These are phyloP conservation scores for Brevimyrus niger DNA, from an alignment of 2,113 vertebrate species.

Conservation along the genomic window DNA sequence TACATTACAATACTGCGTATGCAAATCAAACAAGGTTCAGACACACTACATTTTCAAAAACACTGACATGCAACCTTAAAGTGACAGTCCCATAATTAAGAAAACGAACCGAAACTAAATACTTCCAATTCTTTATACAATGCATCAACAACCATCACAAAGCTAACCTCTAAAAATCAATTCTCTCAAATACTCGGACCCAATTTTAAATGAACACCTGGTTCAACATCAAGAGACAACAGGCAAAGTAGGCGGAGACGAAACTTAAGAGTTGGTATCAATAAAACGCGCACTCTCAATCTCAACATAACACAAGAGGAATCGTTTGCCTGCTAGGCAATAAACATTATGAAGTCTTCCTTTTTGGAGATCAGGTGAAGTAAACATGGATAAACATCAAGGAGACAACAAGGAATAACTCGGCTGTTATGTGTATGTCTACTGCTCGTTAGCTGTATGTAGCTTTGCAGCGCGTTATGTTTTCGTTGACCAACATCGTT, in stretches of 20 bases:
- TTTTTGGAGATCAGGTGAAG: background rate
- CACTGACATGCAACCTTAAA: background rate
- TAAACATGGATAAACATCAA: too few species aligned
- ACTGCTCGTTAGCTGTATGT: background rate
- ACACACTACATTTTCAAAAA: background rate
- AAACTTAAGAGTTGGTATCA: conserved; percentile 16
- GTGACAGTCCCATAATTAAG: background rate
- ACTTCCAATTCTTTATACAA: background rate
- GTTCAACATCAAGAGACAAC: conserved; percentile 22
- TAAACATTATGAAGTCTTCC: background rate
- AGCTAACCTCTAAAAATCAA: background rate
- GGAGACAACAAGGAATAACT: background rate
- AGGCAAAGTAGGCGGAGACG: conserved; percentile 33
- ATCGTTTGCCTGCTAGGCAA: background rate
- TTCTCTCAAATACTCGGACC: background rate
- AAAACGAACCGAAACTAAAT: background rate
- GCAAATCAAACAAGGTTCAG: background rate
- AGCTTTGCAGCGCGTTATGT: background rate
- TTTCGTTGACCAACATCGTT: background rate
- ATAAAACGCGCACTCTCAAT: conserved; percentile 1
- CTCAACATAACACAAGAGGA: background rate
- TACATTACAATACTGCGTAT: background rate
- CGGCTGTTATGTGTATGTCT: background rate
- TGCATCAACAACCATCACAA: background rate
- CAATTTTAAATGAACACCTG: background rate